Percentiles rank a stretch among this genome's conserved stretches.
Evolutionary conservation across 1,140 invertebrate species (phyloP).

Genomic region (Tetranychus cinnabarinus): DNA sequence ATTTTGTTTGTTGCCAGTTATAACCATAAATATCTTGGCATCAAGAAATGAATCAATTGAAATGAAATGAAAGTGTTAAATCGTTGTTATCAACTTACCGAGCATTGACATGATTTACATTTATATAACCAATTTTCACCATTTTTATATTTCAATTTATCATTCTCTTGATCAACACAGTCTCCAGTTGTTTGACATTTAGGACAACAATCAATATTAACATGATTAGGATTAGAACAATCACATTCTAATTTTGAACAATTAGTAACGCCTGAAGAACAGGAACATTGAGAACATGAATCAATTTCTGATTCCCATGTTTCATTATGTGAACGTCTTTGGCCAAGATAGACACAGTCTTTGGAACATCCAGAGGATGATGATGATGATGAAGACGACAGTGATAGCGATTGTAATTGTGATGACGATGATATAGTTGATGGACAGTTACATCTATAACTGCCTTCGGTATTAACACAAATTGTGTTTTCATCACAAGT

Average conservation of each 20-base stretch:
- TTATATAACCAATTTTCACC: conserved; percentile 14
- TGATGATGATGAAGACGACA: too few relatives aligned
- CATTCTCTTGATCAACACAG: conserved; percentile 12
- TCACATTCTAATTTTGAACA: conserved; percentile 11
- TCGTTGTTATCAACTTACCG: conserved; percentile 6
- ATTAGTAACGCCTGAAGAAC: conserved; percentile 9
- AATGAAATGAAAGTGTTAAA: neutral
- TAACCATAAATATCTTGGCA: neutral
- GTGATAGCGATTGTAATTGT: too few relatives aligned
- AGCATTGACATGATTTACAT: conserved; percentile 14
- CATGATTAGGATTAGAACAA: conserved; percentile 6
- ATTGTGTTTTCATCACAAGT: conserved; percentile 52
- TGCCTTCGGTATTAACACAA: conserved; percentile 62
- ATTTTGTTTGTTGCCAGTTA: neutral
- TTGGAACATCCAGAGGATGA: neutral
- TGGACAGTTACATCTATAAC: conserved; percentile 51
- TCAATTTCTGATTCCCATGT: neutral
- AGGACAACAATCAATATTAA: conserved; percentile 13
- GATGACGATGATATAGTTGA: neutral
- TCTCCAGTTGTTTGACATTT: conserved; percentile 9
- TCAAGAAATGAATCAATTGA: neutral
- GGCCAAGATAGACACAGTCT: neutral
- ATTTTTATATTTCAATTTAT: conserved; percentile 8
- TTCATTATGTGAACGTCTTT: neutral
- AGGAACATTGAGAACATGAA: conserved; percentile 10